Evolutionary conservation across 2,888 invertebrate genomes (phyloP).

Genomic region (Lydus trimaculatus): DNA sequence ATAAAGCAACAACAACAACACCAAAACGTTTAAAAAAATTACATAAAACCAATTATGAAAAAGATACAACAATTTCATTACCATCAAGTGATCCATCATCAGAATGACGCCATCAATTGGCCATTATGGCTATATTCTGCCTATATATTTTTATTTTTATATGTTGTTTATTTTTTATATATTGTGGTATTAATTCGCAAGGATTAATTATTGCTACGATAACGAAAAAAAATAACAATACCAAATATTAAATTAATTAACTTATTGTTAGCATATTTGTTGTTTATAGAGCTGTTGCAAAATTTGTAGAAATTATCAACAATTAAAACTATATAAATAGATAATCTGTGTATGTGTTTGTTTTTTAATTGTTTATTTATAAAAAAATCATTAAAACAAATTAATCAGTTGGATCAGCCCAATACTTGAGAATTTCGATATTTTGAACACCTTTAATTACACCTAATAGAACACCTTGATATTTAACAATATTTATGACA

Average conservation of each 20-base stretch:
- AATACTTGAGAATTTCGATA: conserved; percentile 1
- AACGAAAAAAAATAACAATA: conserved; percentile 46
- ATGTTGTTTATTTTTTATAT: conserved; percentile 65
- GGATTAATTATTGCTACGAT: conserved; percentile 63
- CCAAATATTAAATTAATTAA: conserved; percentile 8
- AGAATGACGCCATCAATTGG: conserved; percentile 67
- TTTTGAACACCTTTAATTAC: conserved; percentile 15
- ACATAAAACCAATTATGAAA: conserved; percentile 44
- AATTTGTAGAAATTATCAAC: neutral
- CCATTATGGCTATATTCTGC: conserved; percentile 66
- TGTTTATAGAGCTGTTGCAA: neutral
- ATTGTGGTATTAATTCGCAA: conserved; percentile 64
- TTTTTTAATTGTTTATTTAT: too few species aligned
- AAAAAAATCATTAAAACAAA: too few species aligned
- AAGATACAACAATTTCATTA: conserved; percentile 42
- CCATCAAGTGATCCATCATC: conserved; percentile 47
- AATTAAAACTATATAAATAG: neutral
- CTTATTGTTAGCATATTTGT: neutral
- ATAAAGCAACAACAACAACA: conserved; percentile 41
- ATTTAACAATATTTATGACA: conserved; percentile 17
- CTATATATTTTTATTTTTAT: conserved; percentile 65
- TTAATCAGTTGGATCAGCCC: neutral
- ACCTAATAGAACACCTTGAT: conserved; percentile 12
- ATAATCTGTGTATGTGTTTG: neutral
- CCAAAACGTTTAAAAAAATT: conserved; percentile 31